Evolutionary conservation across 2,888 invertebrate genomes (phyloP).

Genomic region (Cryptophagus acutangulus): DNA sequence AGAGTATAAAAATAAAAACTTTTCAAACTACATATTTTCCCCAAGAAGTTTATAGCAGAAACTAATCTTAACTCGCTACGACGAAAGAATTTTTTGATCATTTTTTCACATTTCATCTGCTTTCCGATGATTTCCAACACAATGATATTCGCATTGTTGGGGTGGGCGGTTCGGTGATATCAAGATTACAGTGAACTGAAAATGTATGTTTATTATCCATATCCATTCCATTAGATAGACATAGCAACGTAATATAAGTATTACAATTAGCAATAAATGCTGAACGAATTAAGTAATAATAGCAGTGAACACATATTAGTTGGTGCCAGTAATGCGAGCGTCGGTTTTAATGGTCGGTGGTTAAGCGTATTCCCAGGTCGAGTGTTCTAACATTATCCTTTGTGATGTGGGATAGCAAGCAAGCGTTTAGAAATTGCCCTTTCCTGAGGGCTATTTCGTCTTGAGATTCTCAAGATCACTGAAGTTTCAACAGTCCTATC

Average conservation of each 20-base stretch:
- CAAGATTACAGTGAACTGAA: slow-evolving; percentile 9
- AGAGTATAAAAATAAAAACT: slow-evolving; percentile 22
- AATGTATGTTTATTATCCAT: slow-evolving; percentile 6
- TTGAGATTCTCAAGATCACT: slow-evolving; percentile 12
- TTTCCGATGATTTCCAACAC: slow-evolving; percentile 17
- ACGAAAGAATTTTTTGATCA: slow-evolving; percentile 23
- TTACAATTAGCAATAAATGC: slow-evolving; percentile 34
- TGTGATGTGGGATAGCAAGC: slow-evolving; percentile 28
- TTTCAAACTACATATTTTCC: slow-evolving; percentile 22
- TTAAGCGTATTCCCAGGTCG: slow-evolving; percentile 30
- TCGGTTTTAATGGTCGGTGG: slow-evolving; percentile 26
- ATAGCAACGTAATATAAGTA: too few species aligned
- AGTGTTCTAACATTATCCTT: slow-evolving; percentile 30
- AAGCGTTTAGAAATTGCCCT: slow-evolving; percentile 21
- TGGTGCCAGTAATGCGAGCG: slow-evolving; percentile 10
- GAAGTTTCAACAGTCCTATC: neutral
- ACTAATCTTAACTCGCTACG: slow-evolving; percentile 27
- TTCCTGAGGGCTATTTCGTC: slow-evolving; percentile 16
- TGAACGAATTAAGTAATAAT: slow-evolving; percentile 34
- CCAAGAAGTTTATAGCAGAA: slow-evolving; percentile 20
- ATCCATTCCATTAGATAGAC: slow-evolving; percentile 11
- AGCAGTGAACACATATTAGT: slow-evolving; percentile 17
- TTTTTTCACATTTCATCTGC: slow-evolving; percentile 17
- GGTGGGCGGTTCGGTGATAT: too few species aligned
- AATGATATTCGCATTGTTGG: too few species aligned